Percentiles rank a stretch among this genome's conserved stretches.
phyloP scores from a whole-genome alignment of 2,113 vertebrate genomes.

The Diphyllodes magnificus region DNA sequence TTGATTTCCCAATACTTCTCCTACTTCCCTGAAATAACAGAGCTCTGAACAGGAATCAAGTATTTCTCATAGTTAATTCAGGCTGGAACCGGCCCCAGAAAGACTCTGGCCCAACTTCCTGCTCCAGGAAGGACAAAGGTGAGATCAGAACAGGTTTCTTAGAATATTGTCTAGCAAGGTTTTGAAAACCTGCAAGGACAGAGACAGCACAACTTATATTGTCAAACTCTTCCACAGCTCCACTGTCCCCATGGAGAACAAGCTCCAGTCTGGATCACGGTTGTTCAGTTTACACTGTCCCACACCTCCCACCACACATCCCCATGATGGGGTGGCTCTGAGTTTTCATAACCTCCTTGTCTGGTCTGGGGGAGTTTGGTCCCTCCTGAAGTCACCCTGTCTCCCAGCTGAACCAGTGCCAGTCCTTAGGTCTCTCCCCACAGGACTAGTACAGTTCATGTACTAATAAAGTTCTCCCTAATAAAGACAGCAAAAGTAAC shows the following conservation, averaged over 20 bases:
- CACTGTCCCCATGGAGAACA: accelerated
- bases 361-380: neutral
- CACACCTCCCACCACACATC: neutral
- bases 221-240: neutral
- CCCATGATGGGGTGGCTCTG: neutral
- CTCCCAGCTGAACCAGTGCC: neutral
- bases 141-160: neutral
- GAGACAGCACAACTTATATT: neutral
- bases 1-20: neutral
- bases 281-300: neutral
- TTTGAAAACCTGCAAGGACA: neutral
- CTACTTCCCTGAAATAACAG: neutral
- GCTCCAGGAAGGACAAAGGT: neutral
- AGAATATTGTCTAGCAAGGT: neutral
- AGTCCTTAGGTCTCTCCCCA: neutral
- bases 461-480: neutral
- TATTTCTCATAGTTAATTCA: neutral
- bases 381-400: neutral
- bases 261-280: accelerated
- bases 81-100: neutral
- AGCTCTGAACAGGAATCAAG: neutral
- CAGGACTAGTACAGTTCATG: neutral
- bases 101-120: neutral
- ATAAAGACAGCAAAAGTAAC: neutral
- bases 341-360: neutral